Evolutionary conservation across 2,113 vertebrate genomes (phyloP).

Genomic region (Ciconia boyciana): DNA sequence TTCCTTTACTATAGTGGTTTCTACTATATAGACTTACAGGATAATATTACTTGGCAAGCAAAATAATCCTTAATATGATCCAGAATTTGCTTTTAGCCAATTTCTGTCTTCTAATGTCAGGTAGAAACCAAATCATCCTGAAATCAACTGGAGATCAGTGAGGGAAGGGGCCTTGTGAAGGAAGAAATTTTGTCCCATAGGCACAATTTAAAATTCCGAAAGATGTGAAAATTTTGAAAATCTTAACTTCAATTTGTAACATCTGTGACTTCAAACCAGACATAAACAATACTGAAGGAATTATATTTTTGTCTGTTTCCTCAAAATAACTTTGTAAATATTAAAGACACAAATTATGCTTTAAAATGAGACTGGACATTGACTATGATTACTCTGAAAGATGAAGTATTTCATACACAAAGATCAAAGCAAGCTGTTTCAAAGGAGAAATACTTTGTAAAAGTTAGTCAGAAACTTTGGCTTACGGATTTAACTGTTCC

Average conservation of each 20-base stretch:
- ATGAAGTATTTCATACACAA: background rate
- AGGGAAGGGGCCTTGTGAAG: background rate
- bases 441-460: background rate
- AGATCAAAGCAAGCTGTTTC: conserved; percentile 25
- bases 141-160: background rate
- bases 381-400: background rate
- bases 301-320: background rate
- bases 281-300: background rate
- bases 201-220: background rate
- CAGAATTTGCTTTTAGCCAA: background rate
- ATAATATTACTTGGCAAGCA: background rate
- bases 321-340: conserved; percentile 34
- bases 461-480: background rate
- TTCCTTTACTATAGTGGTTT: background rate
- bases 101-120: background rate
- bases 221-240: background rate
- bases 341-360: conserved; percentile 33
- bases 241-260: conserved; percentile 26
- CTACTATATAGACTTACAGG: background rate
- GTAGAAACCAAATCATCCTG: background rate
- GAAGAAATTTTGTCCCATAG: background rate
- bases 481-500: background rate
- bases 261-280: conserved; percentile 6
- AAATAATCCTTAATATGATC: background rate
- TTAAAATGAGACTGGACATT: conserved; percentile 3